Conservation (phyloP, 2,888 invertebrate species). For the Calliphora vomitoria region DNA sequence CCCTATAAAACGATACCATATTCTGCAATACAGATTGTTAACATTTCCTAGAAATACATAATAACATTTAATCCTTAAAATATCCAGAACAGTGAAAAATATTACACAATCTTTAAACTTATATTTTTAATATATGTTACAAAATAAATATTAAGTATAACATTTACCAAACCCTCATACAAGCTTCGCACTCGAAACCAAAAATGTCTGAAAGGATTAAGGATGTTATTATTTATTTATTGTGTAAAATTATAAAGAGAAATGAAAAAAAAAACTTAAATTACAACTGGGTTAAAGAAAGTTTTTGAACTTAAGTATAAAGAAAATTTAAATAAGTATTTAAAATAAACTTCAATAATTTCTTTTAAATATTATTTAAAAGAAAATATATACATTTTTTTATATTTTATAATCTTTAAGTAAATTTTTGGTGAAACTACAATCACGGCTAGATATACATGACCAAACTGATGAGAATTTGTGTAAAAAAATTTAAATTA, state of each 20-base stretch:
- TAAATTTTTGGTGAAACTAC: no score
- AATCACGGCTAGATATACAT: no score
- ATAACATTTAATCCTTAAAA: constrained; percentile 8
- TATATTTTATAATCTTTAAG: no score
- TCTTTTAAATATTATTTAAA: no score
- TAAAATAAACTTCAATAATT: no score
- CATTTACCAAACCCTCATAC: neutral
- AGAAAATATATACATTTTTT: no score
- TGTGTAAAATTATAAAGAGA: neutral
- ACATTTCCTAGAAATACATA: neutral
- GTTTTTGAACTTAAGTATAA: no score
- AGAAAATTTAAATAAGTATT: no score
- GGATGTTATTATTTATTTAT: neutral
- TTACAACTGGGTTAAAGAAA: no score
- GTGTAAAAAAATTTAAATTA: no score
- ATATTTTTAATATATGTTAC: neutral
- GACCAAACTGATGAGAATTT: no score
- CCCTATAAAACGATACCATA: neutral
- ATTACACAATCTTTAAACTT: neutral
- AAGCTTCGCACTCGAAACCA: neutral
- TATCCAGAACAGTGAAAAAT: neutral
- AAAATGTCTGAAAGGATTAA: neutral
- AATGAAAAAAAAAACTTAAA: neutral
- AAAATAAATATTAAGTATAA: neutral
- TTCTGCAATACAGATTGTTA: neutral